Evolutionary conservation across 2,797 vertebrate species (phyloP).

Genomic region (Artibeus jamaicensis): DNA sequence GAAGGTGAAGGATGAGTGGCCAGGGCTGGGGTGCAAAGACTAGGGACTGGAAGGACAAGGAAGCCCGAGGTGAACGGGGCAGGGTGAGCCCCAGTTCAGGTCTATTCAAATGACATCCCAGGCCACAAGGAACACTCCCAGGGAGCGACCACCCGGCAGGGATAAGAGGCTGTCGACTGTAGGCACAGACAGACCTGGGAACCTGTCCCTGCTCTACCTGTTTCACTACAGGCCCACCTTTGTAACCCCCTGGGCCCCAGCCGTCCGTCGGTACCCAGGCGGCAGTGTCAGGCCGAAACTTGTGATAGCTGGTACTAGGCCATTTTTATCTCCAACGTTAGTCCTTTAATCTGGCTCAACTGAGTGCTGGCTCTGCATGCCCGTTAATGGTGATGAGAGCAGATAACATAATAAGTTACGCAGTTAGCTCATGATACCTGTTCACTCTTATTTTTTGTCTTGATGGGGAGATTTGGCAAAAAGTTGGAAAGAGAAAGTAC

Average conservation of each 20-base stretch:
- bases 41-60: background rate
- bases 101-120: background rate
- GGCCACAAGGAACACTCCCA: background rate
- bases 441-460: background rate
- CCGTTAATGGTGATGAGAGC: background rate
- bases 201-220: no score
- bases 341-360: background rate
- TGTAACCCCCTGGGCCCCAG: background rate
- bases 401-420: background rate
- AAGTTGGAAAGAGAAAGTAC: background rate
- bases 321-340: background rate
- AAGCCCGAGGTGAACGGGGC: background rate
- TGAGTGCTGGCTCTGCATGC: background rate
- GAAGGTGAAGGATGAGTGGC: background rate
- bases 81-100: background rate
- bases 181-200: accelerated
- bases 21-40: accelerated
- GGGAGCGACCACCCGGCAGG: no score
- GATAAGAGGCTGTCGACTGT: background rate
- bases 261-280: background rate
- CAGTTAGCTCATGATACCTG: background rate
- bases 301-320: no score
- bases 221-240: no score
- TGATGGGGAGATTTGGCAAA: background rate
- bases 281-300: background rate